Evolutionary conservation across 1,140 invertebrate species (phyloP), one percentile per base, ranked within the genome.

Genomic region (Pachyrhynchus sulphureomaculatus): DNA sequence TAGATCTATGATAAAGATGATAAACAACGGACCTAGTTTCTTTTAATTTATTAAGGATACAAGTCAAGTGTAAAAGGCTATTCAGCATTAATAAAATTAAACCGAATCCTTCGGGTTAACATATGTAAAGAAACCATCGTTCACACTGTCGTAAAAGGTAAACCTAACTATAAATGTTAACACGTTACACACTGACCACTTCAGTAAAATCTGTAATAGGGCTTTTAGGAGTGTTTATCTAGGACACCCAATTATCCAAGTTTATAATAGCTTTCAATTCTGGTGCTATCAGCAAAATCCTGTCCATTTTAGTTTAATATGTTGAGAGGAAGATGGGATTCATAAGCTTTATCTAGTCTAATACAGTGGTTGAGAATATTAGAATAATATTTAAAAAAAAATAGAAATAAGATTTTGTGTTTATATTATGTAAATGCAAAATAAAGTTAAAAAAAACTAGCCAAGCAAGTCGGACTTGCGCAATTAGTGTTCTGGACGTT

Each of bases 241-340:
- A 53, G 34, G 51, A 53, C 5, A 18, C 24, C 51, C 51, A 53
- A 53, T 53, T 53, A 53, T 53, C 29, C 15, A 53, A 39, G 51
- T 53, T 53, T 53, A 53, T 53, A 53, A 53, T 53, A 53, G 51
- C 26, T 17, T 51, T 51, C 29, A 51, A 26, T 51, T 34, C 23
- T 1, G 18, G 18, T 2, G 29, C 48, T 51, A 51, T 51, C 48
- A 51, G 48, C 29, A 36, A 23, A 51, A 51, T 51, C 48, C 48
- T 51, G 48, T 51, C 48, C 32, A 51, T 51, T 51, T 26, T 37
- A 51, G 48, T 51, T 51, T 51, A 51, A 33, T 51, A 33, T 26
- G 48, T 51, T 51, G 36, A 37, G 34, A 51, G 48, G 32, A 36
- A 4, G n/a, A 15, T 26, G 34, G 32, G 48, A 51, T 51, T 51